Evolutionary conservation across 2,113 vertebrate species (phyloP), one percentile per base, ranked within the genome.

Genomic region (Channa argus): DNA sequence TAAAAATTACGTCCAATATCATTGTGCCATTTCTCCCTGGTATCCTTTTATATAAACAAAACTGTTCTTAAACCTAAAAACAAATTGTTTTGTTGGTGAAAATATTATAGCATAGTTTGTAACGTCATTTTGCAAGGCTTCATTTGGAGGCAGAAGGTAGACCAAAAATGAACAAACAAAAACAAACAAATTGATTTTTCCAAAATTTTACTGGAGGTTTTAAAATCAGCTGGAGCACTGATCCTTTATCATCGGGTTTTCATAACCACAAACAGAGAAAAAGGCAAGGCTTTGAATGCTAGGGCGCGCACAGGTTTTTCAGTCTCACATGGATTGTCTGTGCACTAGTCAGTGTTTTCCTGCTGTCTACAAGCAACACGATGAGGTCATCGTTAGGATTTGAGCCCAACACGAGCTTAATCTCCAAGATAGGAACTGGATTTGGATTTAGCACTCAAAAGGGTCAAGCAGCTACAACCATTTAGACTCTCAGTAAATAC

Each of bases 381-480:
- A 89, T 94, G 92, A 93, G 91, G 93, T 93, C 93, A 94, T 92
- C 52, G 52, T 89, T 82, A 79, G 83, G 88, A 84, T 90, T 91
- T 93, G 90, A 93, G 15, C 79, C 82, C 79, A 89, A 75, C 83
- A 66, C 53, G 37, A 78, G 68, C 63, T 88, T 94, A 94, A 93
- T 93, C 93, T 90, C 77, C 53, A 81, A 90, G 92, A 93, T 93
- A 76, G 93, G 65, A 73, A 46, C 68, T 72, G 91, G 90, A 91
- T 90, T 92, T 91, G 86, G 91, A 90, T 91, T 93, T 90, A 88
- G 65, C 80, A 59, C 80, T 88, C 63, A 89, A 88, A 89, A 85
- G 88, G 90, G 90, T 93, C 90, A 93, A 50, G 71, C 56, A 50
- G 77, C 78, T 81, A 75, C 74, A 84, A 81, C 72, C 69, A 64